Percentiles rank a stretch among this genome's conserved stretches.
These are phyloP conservation scores for Phymatocera aterrima DNA, from an alignment of 2,888 invertebrate genomes.

Conservation along the genomic window DNA sequence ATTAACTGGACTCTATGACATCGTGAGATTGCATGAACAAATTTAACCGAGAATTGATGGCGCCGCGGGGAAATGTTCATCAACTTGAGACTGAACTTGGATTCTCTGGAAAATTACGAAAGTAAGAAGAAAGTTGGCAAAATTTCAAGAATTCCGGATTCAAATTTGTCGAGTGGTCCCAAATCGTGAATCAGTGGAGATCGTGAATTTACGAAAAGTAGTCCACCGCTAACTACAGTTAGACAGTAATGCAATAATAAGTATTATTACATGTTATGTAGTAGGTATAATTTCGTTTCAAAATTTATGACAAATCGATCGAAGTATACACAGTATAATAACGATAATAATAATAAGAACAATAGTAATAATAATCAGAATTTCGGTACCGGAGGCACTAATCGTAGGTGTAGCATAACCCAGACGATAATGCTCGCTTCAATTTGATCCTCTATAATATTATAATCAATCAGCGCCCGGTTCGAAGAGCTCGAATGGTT, in stretches of 20 bases:
- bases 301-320: constrained; percentile 1
- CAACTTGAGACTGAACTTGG: too few relatives aligned
- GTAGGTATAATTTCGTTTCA: too few relatives aligned
- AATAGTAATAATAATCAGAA: background rate
- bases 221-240: constrained; percentile 2
- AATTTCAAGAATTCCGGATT: background rate
- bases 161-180: background rate
- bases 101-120: too few relatives aligned
- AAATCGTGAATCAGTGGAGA: too few relatives aligned
- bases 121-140: too few relatives aligned
- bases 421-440: constrained; percentile 20
- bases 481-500: too few relatives aligned
- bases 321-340: too few relatives aligned
- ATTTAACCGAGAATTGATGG: too few relatives aligned
- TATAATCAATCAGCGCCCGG: background rate
- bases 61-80: too few relatives aligned
- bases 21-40: too few relatives aligned
- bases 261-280: background rate
- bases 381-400: constrained; percentile 37
- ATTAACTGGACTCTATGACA: too few relatives aligned
- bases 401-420: constrained; percentile 18
- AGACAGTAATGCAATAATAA: background rate
- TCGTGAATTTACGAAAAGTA: background rate
- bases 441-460: too few relatives aligned
- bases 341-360: background rate